Base-by-base conservation (phyloP, 2,888 invertebrate genomes). In the Emmelina monodactyla region DNA sequence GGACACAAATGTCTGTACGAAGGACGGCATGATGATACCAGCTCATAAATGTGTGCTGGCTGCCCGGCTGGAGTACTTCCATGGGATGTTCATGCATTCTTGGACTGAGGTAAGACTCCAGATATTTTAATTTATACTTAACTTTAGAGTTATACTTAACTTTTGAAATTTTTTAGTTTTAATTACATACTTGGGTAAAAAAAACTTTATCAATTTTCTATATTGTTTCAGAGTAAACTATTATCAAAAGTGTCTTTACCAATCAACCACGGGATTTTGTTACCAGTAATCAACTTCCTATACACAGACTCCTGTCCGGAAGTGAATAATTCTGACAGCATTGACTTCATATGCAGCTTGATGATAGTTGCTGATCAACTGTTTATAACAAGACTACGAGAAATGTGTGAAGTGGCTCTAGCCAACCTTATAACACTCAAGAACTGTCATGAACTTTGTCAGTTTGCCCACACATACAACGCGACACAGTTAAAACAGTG, bases 1-100 rank as follows among this genome's bases (percentile, higher is more conserved):
- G 42, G 88, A 90, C 57, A 85, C 88, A 0, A 73, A 69, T 28
- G 84, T 90, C 1, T 55, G 76, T 16, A 75, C 83, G 22, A 82
- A 76, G 22, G 82, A 79, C 14, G 78, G 78, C 1, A 43, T 51
- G 2, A 42, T 56, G 1, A 60, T 91, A 14, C 62, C 78, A 1
- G 92, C 91, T 0, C 94, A 94, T 58, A 89, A 88, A 53, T 94
- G 92, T 55, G 72, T 94, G n/a, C 65, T 94, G 12, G 86, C 88
- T 0, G 88, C 91, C 0, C 69, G 92, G 19, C 69, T 91, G n/a
- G 92, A 94, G 44, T 94, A 94, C 64, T 94, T 94, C 59, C 84
- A 86, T 40, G 88, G 88, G 50, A 91, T 94, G 90, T 88, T 94
- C 49, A 84, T 86, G 52, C 85, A 86, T 50, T 84, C 88, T 29